These are phyloP conservation scores for Sardina pilchardus DNA, from an alignment of 2,113 vertebrate species.

Conservation along the genomic window DNA sequence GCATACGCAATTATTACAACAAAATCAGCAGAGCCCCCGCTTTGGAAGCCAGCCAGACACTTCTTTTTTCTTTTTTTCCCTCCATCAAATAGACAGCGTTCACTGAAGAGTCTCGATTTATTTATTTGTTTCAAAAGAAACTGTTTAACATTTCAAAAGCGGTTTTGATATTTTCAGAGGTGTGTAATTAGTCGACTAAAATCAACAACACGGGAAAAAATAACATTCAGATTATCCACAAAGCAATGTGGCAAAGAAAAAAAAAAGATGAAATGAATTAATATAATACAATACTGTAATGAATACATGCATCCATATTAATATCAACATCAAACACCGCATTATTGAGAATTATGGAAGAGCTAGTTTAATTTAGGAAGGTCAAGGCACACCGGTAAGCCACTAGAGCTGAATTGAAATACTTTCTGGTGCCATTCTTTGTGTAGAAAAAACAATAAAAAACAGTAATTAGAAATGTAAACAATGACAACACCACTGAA, in stretches of 20 bases:
- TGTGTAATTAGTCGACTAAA: conserved; percentile 58
- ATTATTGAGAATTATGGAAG: conserved; percentile 27
- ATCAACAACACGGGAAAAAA: conserved; percentile 41
- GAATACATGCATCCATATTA: conserved; percentile 45
- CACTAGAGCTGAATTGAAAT: not conserved
- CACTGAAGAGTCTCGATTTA: conserved; percentile 40
- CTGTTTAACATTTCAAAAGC: conserved; percentile 48
- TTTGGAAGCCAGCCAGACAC: conserved; percentile 53
- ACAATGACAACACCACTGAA: not conserved
- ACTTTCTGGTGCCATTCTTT: not conserved
- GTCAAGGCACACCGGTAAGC: not conserved
- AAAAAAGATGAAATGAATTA: conserved; percentile 41
- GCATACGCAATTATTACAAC: conserved; percentile 49
- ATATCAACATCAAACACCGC: conserved; percentile 37
- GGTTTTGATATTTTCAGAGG: conserved; percentile 48
- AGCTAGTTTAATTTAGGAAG: not conserved
- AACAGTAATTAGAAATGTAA: not conserved
- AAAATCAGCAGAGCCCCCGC: conserved; percentile 47
- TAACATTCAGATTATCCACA: conserved; percentile 23
- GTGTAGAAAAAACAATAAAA: not conserved
- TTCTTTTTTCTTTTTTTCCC: not conserved
- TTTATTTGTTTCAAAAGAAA: conserved; percentile 15
- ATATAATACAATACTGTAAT: conserved; percentile 38
- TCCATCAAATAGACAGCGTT: conserved; percentile 46
- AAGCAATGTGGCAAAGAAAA: conserved; percentile 30